phyloP scores from a whole-genome alignment of 2,797 vertebrate genomes.

The Psittacula echo region DNA sequence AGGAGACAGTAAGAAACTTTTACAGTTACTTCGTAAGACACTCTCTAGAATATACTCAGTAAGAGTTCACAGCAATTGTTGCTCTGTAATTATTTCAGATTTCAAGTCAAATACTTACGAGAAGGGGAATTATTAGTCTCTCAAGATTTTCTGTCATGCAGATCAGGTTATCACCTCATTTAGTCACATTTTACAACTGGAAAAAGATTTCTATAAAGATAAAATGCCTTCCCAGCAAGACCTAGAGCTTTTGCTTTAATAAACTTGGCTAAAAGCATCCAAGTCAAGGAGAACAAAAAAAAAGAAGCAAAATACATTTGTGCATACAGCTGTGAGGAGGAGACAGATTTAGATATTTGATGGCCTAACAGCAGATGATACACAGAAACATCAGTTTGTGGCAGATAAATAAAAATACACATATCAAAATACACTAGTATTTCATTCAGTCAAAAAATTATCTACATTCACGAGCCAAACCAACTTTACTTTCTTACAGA shows the following conservation, averaged over 20 bases:
- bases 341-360: background rate
- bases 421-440: background rate
- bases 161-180: background rate
- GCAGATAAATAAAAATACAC: background rate
- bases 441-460: background rate
- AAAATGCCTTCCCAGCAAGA: background rate
- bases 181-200: background rate
- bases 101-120: background rate
- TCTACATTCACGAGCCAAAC: background rate
- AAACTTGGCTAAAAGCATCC: background rate
- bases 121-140: background rate
- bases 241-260: background rate
- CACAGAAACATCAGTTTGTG: background rate
- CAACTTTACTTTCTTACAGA: background rate
- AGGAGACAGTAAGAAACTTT: background rate
- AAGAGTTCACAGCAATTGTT: background rate
- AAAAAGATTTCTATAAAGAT: background rate
- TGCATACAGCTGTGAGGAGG: rapidly evolving
- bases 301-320: background rate
- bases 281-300: background rate
- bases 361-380: background rate
- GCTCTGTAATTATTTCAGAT: background rate
- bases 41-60: background rate
- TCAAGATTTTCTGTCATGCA: background rate
- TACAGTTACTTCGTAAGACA: background rate